Conservation (phyloP, 2,113 vertebrate genomes). For the Condylura cristata region DNA sequence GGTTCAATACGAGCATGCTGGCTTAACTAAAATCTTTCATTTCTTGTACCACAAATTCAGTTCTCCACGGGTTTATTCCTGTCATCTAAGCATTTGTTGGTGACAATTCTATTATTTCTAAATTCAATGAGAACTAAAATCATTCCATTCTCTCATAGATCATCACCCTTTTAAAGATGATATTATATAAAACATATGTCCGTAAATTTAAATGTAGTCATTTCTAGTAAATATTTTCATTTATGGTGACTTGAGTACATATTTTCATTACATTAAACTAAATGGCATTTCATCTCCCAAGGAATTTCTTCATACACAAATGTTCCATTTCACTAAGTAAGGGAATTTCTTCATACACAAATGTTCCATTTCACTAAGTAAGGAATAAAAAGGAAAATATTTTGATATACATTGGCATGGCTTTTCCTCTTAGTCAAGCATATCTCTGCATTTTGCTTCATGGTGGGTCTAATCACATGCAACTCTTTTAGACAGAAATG, state of each 20-base stretch:
- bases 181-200: conserved; percentile 47
- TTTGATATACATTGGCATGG: not conserved
- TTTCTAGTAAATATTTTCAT: conserved; percentile 77
- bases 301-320: conserved; percentile 55
- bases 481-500: not conserved
- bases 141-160: not conserved
- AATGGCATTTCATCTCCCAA: conserved; percentile 31
- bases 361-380: conserved; percentile 1
- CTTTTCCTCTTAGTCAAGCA: not conserved
- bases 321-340: not conserved
- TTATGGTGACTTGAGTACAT: conserved; percentile 66
- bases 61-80: not conserved
- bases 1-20: not conserved
- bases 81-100: not conserved
- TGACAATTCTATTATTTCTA: conserved; percentile 75
- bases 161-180: conserved; percentile 65
- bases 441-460: not conserved
- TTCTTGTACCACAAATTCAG: conserved; percentile 48
- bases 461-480: not conserved
- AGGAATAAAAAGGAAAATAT: conserved; percentile 20
- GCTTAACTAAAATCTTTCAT: not conserved
- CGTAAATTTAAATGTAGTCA: conserved; percentile 50
- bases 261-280: conserved; percentile 71
- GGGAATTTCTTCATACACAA: conserved; percentile 52
- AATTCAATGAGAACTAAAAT: conserved; percentile 79